phyloP scores from a whole-genome alignment of 2,797 vertebrate genomes.

The Myioborus miniatus region DNA sequence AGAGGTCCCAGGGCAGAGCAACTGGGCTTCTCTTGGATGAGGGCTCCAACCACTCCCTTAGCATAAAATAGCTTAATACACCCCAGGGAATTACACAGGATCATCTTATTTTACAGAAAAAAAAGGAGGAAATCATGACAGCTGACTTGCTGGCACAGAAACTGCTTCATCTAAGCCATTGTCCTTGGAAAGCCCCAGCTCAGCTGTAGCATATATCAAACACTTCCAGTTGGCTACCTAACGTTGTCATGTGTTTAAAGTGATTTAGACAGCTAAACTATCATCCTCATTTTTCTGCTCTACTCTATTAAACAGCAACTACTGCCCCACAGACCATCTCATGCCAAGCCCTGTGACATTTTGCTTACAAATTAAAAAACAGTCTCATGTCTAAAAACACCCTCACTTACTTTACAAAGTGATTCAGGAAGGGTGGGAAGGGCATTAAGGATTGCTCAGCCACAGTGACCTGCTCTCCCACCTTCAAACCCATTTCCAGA shows the following conservation, averaged over 20 bases:
- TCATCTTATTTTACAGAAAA: neutral
- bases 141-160: neutral
- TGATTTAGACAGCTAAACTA: neutral
- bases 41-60: neutral
- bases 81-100: neutral
- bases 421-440: neutral
- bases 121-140: neutral
- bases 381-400: neutral
- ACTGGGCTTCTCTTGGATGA: neutral
- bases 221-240: neutral
- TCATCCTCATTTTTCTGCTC: neutral
- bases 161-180: neutral
- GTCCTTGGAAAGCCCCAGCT: neutral
- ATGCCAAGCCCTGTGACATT: neutral
- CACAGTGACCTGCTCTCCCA: neutral
- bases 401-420: neutral
- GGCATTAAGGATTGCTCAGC: neutral
- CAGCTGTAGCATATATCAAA: neutral
- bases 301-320: neutral
- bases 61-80: neutral
- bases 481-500: fast-evolving
- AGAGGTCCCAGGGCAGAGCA: neutral
- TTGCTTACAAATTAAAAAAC: neutral
- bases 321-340: neutral
- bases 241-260: neutral